Evolutionary conservation across 2,888 invertebrate species (phyloP), one percentile per base, ranked within the genome.

Genomic region (Caenorhabditis wallacei): DNA sequence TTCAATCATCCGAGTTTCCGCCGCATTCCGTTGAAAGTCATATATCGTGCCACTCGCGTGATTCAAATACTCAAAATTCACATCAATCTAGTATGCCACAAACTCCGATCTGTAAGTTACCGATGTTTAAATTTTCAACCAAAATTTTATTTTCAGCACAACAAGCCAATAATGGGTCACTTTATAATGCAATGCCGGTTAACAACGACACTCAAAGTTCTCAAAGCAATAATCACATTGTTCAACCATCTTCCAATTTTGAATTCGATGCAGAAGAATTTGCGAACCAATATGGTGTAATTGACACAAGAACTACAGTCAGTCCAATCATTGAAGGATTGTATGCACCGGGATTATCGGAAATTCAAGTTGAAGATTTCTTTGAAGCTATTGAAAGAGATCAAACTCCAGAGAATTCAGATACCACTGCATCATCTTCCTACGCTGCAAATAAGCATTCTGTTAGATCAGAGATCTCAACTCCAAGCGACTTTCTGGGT

Each of bases 71-170:
- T 10, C 63, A 30, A 11, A 43, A 30, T 26, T 53, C 72, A 4
- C 54, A 64, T 1, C 18, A 37, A 18, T 74, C 76, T 7, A 76
- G 76, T 57, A 61, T 59, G 59, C 61, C 69, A 13, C 59, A 30
- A 59, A 76, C 61, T 24, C 69, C 76, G 61, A 76, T 61, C 76
- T 69, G 76, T 76, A 20, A 76, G 76, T 61, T 59, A 1, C 1
- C n/a, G 10, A n/a, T 13, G 35, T 11, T 10, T 10, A 26, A 18
- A 7, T 30, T 54, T 2, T 63, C 26, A n/a, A 1, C 3, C 22
- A n/a, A 26, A 43, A 18, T n/a, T 3, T 7, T 75, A 66, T 5
- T 75, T 74, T 51, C 66, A 76, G 76, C 76, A 11, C 57, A 56
- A 53, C 22, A 48, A 48, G 18, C 18, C 2, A 48, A 48, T 13